Evolutionary conservation across 2,797 vertebrate genomes (phyloP), one percentile per base, ranked within the genome.

Genomic region (Falco cherrug): DNA sequence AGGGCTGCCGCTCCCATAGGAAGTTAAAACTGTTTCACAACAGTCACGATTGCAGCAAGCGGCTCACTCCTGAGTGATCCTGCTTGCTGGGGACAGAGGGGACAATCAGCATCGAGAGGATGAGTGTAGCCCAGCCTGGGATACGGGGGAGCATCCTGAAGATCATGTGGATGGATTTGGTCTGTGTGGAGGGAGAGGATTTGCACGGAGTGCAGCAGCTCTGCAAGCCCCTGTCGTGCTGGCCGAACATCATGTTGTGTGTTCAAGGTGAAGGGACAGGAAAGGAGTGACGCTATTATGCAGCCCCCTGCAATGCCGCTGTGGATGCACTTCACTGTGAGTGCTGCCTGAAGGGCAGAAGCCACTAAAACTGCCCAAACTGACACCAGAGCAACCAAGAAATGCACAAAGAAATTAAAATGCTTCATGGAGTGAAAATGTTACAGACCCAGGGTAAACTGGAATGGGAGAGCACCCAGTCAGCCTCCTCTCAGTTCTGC

Each of bases 21-120:
- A 94, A 87, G 37, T 85, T 31, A 57, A 91, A 91, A 65, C 69
- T 92, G 20, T 91, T 94, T 94, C 83, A 81, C 89, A 95, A 96
- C 89, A 97, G 95, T 84, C 93, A 91, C 77, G 51, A 84, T 53
- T 31, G 6, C 93, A 53, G 74, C 13, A 22, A 94, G 65, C 11
- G 24, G 82, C 24, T 73, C 57, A 8, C 89, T 87, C 89, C 54
- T 21, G 78, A 91, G 71, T 10, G 74, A 86, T 94, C 79, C 84
- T 28, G 22, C 64, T 78, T 57, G 56, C 95, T 78, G 28, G n/a
- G 37, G 75, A 90, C 79, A 84, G 90, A 91, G 57, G 81, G 59
- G 68, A 84, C 76, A 79, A 93, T 69, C 65, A 53, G 41, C 5
- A 24, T n/a, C 9, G 10, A 87, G 83, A 68, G 81, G 57, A 84